Conservation (phyloP, 2,797 vertebrate species). For the Mormyrus hasselquistii region DNA sequence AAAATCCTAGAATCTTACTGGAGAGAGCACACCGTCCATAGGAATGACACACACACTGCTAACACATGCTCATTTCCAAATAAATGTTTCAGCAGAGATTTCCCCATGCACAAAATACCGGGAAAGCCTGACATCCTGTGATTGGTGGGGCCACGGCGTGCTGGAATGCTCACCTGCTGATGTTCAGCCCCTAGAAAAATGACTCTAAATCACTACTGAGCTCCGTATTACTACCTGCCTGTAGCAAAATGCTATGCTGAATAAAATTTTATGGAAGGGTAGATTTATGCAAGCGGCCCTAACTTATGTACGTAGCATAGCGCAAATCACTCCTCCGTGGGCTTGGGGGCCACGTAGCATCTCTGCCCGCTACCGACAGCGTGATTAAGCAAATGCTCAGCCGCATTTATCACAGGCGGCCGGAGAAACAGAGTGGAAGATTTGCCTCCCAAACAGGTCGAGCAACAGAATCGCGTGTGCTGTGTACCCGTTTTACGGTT, state of each 20-base stretch:
- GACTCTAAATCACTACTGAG: neutral
- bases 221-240: neutral
- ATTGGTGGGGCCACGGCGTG: neutral
- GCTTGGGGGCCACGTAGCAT: neutral
- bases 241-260: neutral
- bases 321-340: neutral
- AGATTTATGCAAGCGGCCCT: neutral
- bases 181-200: neutral
- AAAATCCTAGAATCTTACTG: neutral
- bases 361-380: neutral
- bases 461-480: neutral
- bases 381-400: neutral
- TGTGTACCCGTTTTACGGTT: neutral
- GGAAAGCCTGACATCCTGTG: neutral
- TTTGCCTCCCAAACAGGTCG: neutral
- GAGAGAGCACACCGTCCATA: neutral
- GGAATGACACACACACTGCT: neutral
- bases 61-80: neutral
- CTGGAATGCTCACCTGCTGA: neutral
- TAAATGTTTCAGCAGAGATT: neutral
- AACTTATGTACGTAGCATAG: neutral
- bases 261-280: neutral
- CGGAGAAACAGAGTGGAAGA: neutral
- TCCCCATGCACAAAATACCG: neutral
- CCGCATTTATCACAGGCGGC: neutral